Conservation (phyloP, 2,888 invertebrate genomes). For the Mythimna vitellina region DNA sequence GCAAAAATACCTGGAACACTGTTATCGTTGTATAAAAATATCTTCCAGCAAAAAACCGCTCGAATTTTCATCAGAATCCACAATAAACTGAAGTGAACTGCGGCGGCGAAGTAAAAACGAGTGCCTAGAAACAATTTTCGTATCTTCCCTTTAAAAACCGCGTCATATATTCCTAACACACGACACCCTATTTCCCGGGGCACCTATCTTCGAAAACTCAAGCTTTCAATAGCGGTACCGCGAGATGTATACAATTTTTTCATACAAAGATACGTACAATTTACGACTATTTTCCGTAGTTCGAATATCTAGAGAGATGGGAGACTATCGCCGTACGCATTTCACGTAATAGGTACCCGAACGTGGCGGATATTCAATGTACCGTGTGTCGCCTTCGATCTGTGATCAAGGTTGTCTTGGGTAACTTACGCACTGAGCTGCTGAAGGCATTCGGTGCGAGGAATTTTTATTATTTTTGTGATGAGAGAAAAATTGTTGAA, state of each 20-base stretch:
- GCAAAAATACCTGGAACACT: constrained; percentile 16
- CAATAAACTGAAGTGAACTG: constrained; percentile 48
- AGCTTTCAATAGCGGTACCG: constrained; percentile 61
- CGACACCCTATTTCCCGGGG: constrained; percentile 63
- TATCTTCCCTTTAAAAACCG: constrained; percentile 53
- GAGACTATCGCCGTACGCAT: constrained; percentile 60
- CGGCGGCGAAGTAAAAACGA: constrained; percentile 45
- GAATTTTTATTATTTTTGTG: constrained; percentile 43
- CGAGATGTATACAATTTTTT: constrained; percentile 68
- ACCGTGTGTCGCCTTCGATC: constrained; percentile 59
- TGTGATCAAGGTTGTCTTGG: constrained; percentile 57
- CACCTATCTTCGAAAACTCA: constrained; percentile 69
- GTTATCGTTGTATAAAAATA: constrained; percentile 46
- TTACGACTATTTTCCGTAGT: constrained; percentile 75
- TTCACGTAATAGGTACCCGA: constrained; percentile 69
- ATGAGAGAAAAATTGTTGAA: not conserved
- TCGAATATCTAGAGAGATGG: constrained; percentile 69
- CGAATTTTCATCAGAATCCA: constrained; percentile 57
- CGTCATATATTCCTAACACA: constrained; percentile 58
- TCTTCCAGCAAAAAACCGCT: constrained; percentile 26
- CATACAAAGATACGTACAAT: constrained; percentile 70
- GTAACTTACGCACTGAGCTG: constrained; percentile 51
- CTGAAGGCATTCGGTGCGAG: constrained; percentile 38
- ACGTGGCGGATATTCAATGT: constrained; percentile 74
- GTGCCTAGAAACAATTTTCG: constrained; percentile 59